phyloP scores from a whole-genome alignment of 2,888 invertebrate genomes.

The Ditylenchus weischeri region DNA sequence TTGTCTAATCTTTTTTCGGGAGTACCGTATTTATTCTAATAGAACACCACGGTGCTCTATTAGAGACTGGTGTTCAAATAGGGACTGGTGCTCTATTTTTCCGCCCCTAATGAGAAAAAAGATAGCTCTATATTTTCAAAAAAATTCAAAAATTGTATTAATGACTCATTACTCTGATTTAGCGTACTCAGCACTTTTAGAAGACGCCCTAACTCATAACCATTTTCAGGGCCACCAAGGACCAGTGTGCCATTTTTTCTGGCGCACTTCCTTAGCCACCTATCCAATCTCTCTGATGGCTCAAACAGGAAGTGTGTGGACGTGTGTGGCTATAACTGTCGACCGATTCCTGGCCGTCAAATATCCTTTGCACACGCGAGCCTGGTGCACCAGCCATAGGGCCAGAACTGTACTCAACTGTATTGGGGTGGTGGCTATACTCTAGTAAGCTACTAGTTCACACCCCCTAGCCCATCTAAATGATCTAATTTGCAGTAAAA shows the following conservation, averaged over 20 bases:
- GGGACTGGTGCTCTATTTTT: too few relatives aligned
- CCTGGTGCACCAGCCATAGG: conserved; percentile 25
- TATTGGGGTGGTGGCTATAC: conserved; percentile 43
- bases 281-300: conserved; percentile 52
- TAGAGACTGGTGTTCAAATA: too few relatives aligned
- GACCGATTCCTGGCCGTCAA: conserved; percentile 53
- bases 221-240: conserved; percentile 22
- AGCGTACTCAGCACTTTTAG: too few relatives aligned
- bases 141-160: too few relatives aligned
- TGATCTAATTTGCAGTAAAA: not conserved
- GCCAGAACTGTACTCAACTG: conserved; percentile 30
- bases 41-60: too few relatives aligned
- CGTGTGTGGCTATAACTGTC: conserved; percentile 55
- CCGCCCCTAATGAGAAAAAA: too few relatives aligned
- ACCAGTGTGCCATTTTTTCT: conserved; percentile 51
- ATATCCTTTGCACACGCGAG: conserved; percentile 45
- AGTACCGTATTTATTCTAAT: too few relatives aligned
- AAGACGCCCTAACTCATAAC: too few relatives aligned
- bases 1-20: too few relatives aligned
- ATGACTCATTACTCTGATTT: too few relatives aligned
- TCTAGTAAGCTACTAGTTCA: conserved; percentile 39
- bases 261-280: conserved; percentile 47
- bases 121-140: too few relatives aligned
- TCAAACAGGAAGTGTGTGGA: conserved; percentile 54
- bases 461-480: not conserved